A percentile compares a stretch with the other conserved stretches of the same genome.
Evolutionary conservation across 2,888 invertebrate species (phyloP).

Genomic region (Axea sp.): DNA sequence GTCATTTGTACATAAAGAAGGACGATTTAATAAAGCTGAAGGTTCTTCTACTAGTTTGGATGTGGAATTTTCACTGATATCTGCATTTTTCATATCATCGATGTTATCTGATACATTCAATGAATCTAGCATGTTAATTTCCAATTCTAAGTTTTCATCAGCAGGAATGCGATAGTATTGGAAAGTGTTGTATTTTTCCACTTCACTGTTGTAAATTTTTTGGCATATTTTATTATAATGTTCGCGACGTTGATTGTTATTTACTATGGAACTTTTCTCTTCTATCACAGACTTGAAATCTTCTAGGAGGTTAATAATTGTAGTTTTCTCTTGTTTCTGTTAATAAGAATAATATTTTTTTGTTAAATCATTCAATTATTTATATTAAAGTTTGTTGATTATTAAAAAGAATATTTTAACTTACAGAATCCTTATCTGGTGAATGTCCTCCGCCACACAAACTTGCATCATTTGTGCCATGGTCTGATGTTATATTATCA

Average conservation of each 20-base stretch:
- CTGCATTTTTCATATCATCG: too few relatives aligned
- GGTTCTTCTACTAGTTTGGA: too few relatives aligned
- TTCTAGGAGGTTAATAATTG: too few relatives aligned
- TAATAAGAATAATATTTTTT: neutral
- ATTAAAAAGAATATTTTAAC: neutral
- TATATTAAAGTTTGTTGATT: too few relatives aligned
- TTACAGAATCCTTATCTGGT: conserved; percentile 4
- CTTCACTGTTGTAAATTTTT: conserved; percentile 59
- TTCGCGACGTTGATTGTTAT: neutral
- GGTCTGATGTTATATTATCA: neutral
- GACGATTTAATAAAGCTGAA: too few relatives aligned
- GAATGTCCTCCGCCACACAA: neutral
- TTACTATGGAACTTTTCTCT: neutral
- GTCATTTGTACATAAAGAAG: neutral
- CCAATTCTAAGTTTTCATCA: conserved; percentile 79
- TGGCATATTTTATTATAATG: conserved; percentile 29
- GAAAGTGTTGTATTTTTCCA: conserved; percentile 80
- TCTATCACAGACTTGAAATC: neutral
- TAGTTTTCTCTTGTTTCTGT: neutral
- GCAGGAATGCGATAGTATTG: conserved; percentile 82
- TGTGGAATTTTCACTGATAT: too few relatives aligned
- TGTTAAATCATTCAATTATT: too few relatives aligned
- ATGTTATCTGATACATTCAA: conserved; percentile 1
- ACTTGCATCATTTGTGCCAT: neutral
- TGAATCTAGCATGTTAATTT: conserved; percentile 66